Conservation (phyloP, 2,888 invertebrate species). For the Ephialtes manifestator region DNA sequence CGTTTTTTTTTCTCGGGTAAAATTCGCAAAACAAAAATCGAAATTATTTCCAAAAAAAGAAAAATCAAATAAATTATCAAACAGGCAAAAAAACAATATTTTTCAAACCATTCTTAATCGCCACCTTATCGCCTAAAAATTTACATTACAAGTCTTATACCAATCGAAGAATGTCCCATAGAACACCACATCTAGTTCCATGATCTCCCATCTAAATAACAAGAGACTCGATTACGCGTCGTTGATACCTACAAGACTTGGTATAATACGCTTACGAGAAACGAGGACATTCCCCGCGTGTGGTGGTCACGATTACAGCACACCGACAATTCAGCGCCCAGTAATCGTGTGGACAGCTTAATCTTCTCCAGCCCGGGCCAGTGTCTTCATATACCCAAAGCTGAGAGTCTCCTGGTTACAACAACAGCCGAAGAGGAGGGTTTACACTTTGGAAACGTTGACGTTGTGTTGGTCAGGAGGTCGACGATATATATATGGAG, state of each 20-base stretch:
- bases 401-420: neutral
- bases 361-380: constrained; percentile 38
- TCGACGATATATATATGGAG: constrained; percentile 13
- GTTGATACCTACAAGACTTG: constrained; percentile 4
- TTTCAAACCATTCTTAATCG: too few species aligned
- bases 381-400: constrained; percentile 1
- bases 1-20: too few species aligned
- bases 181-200: too few species aligned
- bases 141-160: too few species aligned
- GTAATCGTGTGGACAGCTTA: constrained; percentile 58
- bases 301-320: constrained; percentile 32
- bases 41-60: too few species aligned
- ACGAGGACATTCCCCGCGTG: constrained; percentile 15
- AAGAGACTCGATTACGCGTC: constrained; percentile 21
- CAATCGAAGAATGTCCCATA: too few species aligned
- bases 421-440: neutral
- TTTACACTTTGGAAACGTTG: constrained; percentile 18
- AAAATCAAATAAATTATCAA: too few species aligned
- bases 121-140: too few species aligned
- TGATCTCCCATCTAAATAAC: neutral
- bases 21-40: too few species aligned
- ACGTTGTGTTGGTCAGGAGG: constrained; percentile 23
- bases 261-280: neutral
- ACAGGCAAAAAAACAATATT: too few species aligned
- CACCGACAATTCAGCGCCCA: constrained; percentile 1